phyloP scores from a whole-genome alignment of 2,797 vertebrate genomes.

The Saxicola maurus region DNA sequence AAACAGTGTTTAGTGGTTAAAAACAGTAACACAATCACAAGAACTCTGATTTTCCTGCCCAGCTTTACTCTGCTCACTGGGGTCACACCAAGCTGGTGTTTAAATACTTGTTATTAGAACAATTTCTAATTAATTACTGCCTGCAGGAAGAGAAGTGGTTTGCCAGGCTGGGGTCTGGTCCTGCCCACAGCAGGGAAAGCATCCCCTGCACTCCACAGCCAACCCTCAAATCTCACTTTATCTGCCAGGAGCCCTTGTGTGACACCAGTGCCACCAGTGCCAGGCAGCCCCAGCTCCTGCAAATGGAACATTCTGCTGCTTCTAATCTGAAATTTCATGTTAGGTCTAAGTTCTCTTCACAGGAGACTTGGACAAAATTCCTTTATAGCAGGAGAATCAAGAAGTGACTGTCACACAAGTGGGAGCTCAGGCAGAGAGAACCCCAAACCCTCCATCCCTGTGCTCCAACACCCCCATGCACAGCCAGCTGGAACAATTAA shows the following conservation, averaged over 20 bases:
- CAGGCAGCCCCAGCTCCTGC: neutral
- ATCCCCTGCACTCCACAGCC: neutral
- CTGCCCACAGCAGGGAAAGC: neutral
- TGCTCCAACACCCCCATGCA: fast-evolving
- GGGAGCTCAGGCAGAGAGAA: neutral
- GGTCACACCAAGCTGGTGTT: neutral
- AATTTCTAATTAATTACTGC: neutral
- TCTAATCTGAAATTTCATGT: too few species aligned
- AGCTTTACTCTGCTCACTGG: too few species aligned
- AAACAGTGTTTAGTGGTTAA: neutral
- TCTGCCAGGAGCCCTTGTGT: neutral
- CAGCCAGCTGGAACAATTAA: neutral
- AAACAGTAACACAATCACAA: neutral
- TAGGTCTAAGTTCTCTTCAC: too few species aligned
- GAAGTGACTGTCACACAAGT: too few species aligned
- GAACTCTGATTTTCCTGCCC: neutral
- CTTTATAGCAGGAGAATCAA: too few species aligned
- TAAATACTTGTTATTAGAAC: neutral
- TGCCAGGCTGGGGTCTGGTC: neutral
- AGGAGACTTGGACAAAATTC: too few species aligned
- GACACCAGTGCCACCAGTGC: neutral
- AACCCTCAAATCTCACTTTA: fast-evolving
- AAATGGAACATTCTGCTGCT: fast-evolving
- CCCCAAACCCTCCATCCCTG: fast-evolving
- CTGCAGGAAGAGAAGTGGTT: neutral